phyloP scores from a whole-genome alignment of 2,888 invertebrate genomes.

The Plutella xylostella region DNA sequence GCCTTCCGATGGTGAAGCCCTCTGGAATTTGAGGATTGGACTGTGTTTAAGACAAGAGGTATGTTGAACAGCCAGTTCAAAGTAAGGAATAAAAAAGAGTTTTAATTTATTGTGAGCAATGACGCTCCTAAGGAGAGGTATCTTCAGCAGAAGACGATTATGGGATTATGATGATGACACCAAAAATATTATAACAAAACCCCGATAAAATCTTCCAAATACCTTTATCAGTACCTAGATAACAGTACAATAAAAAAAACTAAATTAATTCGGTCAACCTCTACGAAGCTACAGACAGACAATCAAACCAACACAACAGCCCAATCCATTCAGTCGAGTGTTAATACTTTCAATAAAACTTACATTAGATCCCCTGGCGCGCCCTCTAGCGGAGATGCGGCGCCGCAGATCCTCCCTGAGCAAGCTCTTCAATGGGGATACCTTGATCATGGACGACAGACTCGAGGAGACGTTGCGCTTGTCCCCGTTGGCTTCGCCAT shows the following conservation, averaged over 20 bases:
- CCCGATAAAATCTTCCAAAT: no score
- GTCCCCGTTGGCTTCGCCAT: constrained; percentile 49
- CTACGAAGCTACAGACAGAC: no score
- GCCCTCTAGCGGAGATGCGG: constrained; percentile 79
- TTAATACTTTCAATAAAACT: no score
- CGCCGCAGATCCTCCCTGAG: constrained; percentile 86
- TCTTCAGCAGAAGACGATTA: no score
- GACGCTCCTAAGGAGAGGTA: no score
- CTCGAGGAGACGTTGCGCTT: constrained; percentile 72
- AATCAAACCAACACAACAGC: no score
- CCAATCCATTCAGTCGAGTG: no score
- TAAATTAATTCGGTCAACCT: constrained; percentile 7
- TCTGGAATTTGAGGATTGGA: not conserved
- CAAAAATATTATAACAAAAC: no score
- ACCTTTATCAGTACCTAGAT: no score
- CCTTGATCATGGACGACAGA: constrained; percentile 83
- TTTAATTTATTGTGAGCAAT: no score
- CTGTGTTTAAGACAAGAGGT: not conserved
- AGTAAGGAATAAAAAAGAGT: no score
- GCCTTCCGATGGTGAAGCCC: constrained; percentile 60
- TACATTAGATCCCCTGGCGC: constrained; percentile 63
- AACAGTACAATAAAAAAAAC: not conserved
- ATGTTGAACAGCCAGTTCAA: not conserved
- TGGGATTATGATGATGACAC: no score
- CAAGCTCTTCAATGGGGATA: constrained; percentile 86